Percentiles rank a stretch among this genome's conserved stretches.
Evolutionary conservation across 2,888 invertebrate genomes (phyloP).

Genomic region (Dasypolia templi): DNA sequence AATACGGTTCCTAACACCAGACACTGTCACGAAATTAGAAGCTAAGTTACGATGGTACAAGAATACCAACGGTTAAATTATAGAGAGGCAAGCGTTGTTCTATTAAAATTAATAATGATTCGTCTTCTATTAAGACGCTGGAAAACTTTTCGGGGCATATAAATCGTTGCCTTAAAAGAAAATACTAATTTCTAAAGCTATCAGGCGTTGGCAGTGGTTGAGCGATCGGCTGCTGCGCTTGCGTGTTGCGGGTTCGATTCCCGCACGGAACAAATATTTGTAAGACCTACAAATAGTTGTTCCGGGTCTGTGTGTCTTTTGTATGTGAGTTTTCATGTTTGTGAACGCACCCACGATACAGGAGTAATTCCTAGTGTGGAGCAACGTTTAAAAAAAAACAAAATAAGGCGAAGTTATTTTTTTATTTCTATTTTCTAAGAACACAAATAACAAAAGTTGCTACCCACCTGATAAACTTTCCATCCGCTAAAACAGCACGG

Average conservation of each 20-base stretch:
- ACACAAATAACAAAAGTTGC: conserved; percentile 31
- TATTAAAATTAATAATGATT: conserved; percentile 16
- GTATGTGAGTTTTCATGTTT: too few species aligned
- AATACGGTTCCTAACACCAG: conserved; percentile 41
- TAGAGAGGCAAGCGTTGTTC: neutral
- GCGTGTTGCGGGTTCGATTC: too few species aligned
- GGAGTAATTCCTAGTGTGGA: too few species aligned
- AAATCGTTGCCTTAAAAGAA: neutral
- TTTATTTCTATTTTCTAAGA: conserved; percentile 5
- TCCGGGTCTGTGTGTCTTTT: too few species aligned
- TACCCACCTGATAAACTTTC: conserved; percentile 8
- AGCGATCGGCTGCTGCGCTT: too few species aligned
- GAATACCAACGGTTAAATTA: conserved; percentile 2
- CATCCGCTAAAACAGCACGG: conserved; percentile 22
- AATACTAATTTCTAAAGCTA: neutral
- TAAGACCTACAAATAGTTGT: too few species aligned
- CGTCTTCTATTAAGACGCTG: neutral
- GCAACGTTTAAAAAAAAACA: too few species aligned
- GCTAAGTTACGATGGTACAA: conserved; percentile 19
- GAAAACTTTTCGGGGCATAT: neutral
- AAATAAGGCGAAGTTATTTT: too few species aligned
- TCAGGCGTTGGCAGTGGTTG: too few species aligned
- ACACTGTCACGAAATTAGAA: conserved; percentile 46
- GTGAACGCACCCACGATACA: too few species aligned
- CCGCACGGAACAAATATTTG: too few species aligned